Conservation (phyloP, 2,797 vertebrate species). For the Telmatherina bonti region DNA sequence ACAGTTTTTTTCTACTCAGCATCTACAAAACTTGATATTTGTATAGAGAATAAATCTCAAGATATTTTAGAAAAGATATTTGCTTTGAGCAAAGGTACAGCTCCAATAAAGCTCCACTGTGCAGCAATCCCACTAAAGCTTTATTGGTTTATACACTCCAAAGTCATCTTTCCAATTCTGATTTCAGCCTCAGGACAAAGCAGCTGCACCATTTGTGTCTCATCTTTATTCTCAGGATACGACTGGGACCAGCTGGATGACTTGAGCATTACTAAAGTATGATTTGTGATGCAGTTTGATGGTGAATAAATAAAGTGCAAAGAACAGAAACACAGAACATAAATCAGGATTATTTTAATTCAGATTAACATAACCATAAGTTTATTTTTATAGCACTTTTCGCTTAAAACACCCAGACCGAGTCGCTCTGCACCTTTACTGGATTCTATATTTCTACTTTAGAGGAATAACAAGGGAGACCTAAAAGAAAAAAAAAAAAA, state of each 20-base stretch:
- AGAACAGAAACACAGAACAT: no score
- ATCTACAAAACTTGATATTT: no score
- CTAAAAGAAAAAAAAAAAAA: conserved; percentile 49
- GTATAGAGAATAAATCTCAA: no score
- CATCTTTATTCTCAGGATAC: no score
- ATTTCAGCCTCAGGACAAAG: accelerated
- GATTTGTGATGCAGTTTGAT: not conserved
- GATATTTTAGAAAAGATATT: no score
- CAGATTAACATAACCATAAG: no score
- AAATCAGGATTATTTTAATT: no score
- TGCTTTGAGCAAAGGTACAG: not conserved
- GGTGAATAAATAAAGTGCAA: not conserved
- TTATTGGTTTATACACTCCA: not conserved
- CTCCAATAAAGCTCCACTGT: not conserved
- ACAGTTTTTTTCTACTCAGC: no score
- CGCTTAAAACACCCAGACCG: no score
- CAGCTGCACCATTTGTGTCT: not conserved
- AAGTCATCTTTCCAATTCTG: not conserved
- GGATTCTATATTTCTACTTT: conserved; percentile 40
- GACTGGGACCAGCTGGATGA: not conserved
- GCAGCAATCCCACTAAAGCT: not conserved
- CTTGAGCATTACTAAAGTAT: not conserved
- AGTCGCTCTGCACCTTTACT: no score
- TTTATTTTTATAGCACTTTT: no score
- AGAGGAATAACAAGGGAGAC: conserved; percentile 15